Base-by-base conservation (phyloP, 1,140 invertebrate species). In the Tetragnatha versicolor region DNA sequence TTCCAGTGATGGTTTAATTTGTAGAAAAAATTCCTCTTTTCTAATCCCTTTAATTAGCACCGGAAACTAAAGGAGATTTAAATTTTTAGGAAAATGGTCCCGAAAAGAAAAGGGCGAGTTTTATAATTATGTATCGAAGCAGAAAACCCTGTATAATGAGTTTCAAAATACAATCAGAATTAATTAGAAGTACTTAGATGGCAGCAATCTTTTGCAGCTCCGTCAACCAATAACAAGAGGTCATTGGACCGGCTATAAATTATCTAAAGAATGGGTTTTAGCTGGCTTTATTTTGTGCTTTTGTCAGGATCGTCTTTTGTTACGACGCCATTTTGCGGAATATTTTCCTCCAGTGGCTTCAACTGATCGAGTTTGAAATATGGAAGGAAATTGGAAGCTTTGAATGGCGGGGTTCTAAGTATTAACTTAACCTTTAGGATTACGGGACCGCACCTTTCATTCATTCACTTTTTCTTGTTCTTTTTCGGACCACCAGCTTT, bases 21-120 rank as follows among this genome's bases (percentile, higher is more conserved):
- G 39, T 20, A 53, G 53, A 70, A 70, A 70, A 69, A 70, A 4
- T 12, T 39, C 4, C 17, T 7, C 9, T 5, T 37, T 31, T 51
- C 45, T 75, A 75, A 75, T 75, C 58, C 58, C 45, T 63, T 75
- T 63, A 75, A 75, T 75, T 75, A 75, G 72, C 63, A n/a, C 7
- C 27, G 25, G 72, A 49, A 37, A 70, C 17, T 55, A 55, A 47
- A 70, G 39, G 14, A 20, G 72, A 75, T 75, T 63, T 75, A 63
- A 63, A 63, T 42, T 31, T 75, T n/a, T n/a, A n/a, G n/a, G n/a
- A n/a, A n/a, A n/a, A n/a, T n/a, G n/a, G n/a, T n/a, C n/a, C n/a
- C n/a, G n/a, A n/a, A n/a, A n/a, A n/a, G 39, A 75, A 63, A 58
- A 55, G 33, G 42, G 35, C 55, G 51, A 63, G 72, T 51, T 75